A percentile compares a stretch with the other conserved stretches of the same genome.
Evolutionary conservation across 2,113 vertebrate genomes (phyloP).

Genomic region (Gobiocypris rarus): DNA sequence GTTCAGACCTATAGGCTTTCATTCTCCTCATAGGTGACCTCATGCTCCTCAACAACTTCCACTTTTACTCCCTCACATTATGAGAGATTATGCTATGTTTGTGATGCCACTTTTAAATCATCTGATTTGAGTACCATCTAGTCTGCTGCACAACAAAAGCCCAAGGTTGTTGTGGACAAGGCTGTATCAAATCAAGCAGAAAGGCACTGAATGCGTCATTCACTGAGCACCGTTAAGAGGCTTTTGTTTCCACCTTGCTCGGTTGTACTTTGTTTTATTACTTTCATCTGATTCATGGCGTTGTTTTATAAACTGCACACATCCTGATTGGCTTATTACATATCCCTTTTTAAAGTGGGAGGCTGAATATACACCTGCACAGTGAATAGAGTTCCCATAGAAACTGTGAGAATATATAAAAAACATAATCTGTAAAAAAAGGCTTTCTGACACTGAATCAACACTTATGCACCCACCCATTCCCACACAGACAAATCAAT

Average conservation of each 20-base stretch:
- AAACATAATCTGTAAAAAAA: background rate
- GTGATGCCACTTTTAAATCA: conserved; percentile 4
- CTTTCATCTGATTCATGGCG: background rate
- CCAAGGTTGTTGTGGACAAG: conserved; percentile 18
- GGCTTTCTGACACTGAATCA: background rate
- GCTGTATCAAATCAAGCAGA: conserved; percentile 2
- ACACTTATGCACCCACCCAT: background rate
- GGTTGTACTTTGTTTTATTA: background rate
- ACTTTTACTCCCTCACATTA: background rate
- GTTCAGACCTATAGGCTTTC: background rate
- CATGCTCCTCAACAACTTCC: background rate
- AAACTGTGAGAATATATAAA: background rate
- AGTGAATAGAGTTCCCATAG: conserved; percentile 8
- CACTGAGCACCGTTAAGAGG: conserved; percentile 3
- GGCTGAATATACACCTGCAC: conserved; percentile 20
- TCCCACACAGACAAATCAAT: background rate
- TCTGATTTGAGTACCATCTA: conserved; percentile 4
- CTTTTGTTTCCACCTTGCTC: conserved; percentile 8
- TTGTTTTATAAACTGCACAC: conserved; percentile 12
- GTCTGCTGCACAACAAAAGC: background rate
- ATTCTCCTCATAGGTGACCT: background rate
- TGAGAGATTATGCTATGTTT: conserved; percentile 11
- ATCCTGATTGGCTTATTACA: conserved; percentile 37
- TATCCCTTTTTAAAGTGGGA: background rate
- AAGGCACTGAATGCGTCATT: conserved; percentile 29